A percentile compares a stretch with the other conserved stretches of the same genome.
phyloP scores from a whole-genome alignment of 2,888 invertebrate species.

The Anoncus sp. region DNA sequence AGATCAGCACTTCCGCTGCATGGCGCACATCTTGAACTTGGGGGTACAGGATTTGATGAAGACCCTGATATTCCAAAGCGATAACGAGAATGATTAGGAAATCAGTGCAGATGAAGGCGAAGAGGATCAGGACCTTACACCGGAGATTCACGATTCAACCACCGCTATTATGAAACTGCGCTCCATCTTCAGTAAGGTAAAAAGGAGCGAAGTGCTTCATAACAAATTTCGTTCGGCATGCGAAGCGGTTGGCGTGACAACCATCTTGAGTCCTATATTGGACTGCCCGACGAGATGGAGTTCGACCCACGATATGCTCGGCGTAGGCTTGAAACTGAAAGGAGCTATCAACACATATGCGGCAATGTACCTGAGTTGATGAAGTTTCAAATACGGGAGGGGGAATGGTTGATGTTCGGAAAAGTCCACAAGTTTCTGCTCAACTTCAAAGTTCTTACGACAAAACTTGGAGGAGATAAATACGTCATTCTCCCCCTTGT shows the following conservation, averaged over 20 bases:
- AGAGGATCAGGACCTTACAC: background rate
- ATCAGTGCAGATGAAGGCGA: slow-evolving; percentile 11
- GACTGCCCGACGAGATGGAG: slow-evolving; percentile 49
- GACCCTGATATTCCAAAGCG: background rate
- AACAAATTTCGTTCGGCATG: slow-evolving; percentile 22
- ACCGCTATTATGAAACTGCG: too few species aligned
- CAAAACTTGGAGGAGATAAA: slow-evolving; percentile 28
- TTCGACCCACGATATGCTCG: slow-evolving; percentile 9
- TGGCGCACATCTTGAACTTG: slow-evolving; percentile 39
- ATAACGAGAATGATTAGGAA: slow-evolving; percentile 7
- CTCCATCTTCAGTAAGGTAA: slow-evolving; percentile 22
- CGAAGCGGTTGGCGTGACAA: background rate
- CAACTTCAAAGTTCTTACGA: slow-evolving; percentile 27
- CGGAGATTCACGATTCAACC: too few species aligned
- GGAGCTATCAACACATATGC: too few species aligned
- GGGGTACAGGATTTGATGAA: slow-evolving; percentile 13
- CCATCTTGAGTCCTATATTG: slow-evolving; percentile 24
- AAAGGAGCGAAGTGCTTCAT: slow-evolving; percentile 24
- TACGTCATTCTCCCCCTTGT: slow-evolving; percentile 38
- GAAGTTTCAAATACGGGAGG: too few species aligned
- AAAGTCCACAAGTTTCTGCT: slow-evolving; percentile 23
- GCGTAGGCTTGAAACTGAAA: too few species aligned
- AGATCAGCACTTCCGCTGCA: slow-evolving; percentile 44
- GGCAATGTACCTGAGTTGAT: background rate
- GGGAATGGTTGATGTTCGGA: slow-evolving; percentile 29